A percentile compares a stretch with the other conserved stretches of the same genome.
These are phyloP conservation scores for Microplitis deprimator DNA, from an alignment of 2,888 invertebrate species.

Conservation along the genomic window DNA sequence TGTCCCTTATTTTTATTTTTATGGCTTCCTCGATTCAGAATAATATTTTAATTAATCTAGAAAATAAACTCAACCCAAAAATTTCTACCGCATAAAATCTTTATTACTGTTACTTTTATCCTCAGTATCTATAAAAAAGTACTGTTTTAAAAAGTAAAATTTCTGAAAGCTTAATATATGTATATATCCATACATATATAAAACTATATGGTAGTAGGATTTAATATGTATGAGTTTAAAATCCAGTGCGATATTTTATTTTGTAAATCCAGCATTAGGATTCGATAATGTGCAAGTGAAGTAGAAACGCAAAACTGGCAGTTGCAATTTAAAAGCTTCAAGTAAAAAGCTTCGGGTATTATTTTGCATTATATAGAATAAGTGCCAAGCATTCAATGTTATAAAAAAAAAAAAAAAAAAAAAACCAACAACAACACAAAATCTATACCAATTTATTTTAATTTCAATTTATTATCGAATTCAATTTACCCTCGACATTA, in stretches of 20 bases:
- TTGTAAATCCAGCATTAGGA: constrained; percentile 50
- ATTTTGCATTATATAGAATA: constrained; percentile 15
- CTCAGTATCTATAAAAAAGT: too few species aligned
- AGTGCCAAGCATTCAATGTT: constrained; percentile 8
- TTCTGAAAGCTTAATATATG: too few species aligned
- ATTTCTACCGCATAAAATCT: too few species aligned
- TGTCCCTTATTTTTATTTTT: too few species aligned
- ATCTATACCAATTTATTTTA: neutral
- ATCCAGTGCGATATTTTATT: constrained; percentile 52
- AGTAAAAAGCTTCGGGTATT: constrained; percentile 1
- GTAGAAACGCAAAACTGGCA: constrained; percentile 25
- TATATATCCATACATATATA: neutral
- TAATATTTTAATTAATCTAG: too few species aligned
- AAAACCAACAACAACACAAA: neutral
- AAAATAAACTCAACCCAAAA: too few species aligned
- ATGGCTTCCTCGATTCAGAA: too few species aligned
- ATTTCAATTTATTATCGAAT: neutral
- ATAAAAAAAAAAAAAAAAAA: constrained; percentile 10
- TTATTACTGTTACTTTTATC: too few species aligned
- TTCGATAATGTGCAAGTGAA: constrained; percentile 48
- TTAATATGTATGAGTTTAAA: constrained; percentile 50
- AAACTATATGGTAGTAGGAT: constrained; percentile 26
- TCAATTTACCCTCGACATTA: neutral
- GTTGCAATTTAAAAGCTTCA: constrained; percentile 26
- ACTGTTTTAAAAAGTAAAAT: too few species aligned